phyloP scores from a whole-genome alignment of 1,140 invertebrate species.

The Orius insidiosus region DNA sequence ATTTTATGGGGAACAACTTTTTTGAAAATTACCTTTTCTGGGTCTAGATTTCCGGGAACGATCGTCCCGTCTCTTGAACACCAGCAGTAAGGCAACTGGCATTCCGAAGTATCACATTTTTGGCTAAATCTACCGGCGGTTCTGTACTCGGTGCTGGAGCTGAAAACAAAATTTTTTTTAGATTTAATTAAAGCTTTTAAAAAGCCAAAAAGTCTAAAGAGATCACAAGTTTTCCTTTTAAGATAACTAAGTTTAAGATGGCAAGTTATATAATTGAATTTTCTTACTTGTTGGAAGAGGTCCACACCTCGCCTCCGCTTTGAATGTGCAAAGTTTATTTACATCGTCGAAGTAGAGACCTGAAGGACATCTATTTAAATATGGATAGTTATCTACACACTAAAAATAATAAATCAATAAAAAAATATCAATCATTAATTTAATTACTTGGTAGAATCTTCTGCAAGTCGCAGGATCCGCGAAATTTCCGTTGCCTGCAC shows the following conservation, averaged over 20 bases:
- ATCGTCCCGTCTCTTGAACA: conserved; percentile 80
- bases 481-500: conserved; percentile 70
- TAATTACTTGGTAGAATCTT: conserved; percentile 64
- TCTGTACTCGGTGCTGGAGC: conserved; percentile 64
- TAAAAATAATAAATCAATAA: conserved; percentile 25
- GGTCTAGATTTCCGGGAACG: conserved; percentile 63
- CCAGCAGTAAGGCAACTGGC: conserved; percentile 77
- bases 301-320: conserved; percentile 77
- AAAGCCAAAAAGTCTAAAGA: too few relatives aligned
- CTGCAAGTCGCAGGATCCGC: conserved; percentile 74
- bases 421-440: too few relatives aligned
- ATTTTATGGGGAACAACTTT: too few relatives aligned
- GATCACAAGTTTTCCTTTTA: too few relatives aligned
- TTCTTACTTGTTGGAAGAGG: conserved; percentile 65
- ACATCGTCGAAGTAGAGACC: conserved; percentile 79
- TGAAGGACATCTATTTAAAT: conserved; percentile 72
- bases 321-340: conserved; percentile 79
- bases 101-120: conserved; percentile 58
- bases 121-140: conserved; percentile 55
- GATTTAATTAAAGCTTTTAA: too few relatives aligned
- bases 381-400: conserved; percentile 77
- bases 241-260: background rate
- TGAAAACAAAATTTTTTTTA: conserved; percentile 26
- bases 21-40: conserved; percentile 66
- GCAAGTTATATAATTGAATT: too few relatives aligned